Evolutionary conservation across 2,888 invertebrate species (phyloP), one percentile per base, ranked within the genome.

Genomic region (Oxystoma pomonae): DNA sequence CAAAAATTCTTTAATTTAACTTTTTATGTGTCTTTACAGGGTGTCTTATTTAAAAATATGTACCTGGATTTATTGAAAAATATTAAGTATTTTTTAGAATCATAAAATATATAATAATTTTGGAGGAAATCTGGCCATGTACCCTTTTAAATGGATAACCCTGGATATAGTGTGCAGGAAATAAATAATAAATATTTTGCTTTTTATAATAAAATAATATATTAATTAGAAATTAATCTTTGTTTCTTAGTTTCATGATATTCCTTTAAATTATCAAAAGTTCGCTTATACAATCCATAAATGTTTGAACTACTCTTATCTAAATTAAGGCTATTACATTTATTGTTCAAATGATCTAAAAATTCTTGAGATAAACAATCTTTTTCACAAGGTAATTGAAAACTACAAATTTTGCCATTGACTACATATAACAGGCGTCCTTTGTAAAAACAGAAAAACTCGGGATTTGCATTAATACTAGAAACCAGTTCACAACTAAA

Each of bases 191-290:
- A 7, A 12, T 35, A 7, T 35, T 35, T 7, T 35, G 5, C 12
- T 35, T 35, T 35, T 35, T 35, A 35, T 35, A 35, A 7, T 7
- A 35, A 5, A 57, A 57, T 19, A 59, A 16, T 16, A 59, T 59
- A 50, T 72, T 75, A 73, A 73, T 74, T 82, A 73, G 84, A 83
- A 73, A 86, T 86, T 66, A 91, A 79, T 72, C 92, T 84, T 70
- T 84, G 83, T 73, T 87, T 90, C 76, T 92, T 93, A 68, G 88
- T 85, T 77, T 90, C 88, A 74, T 89, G 85, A 79, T 92, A 92
- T 72, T 91, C 91, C 75, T 88, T 88, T 7, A 91, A 86, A 83
- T 91, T 91, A 77, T 92, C 91, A 81, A 85, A 91, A 73, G 88
- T 91, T 71, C 90, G 86, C 78, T 92, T 92, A 72, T 90, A 92